Percentiles rank a stretch among this genome's conserved stretches.
These are phyloP conservation scores for Phyllotis vaccarum DNA, from an alignment of 2,797 vertebrate genomes.

Conservation along the genomic window DNA sequence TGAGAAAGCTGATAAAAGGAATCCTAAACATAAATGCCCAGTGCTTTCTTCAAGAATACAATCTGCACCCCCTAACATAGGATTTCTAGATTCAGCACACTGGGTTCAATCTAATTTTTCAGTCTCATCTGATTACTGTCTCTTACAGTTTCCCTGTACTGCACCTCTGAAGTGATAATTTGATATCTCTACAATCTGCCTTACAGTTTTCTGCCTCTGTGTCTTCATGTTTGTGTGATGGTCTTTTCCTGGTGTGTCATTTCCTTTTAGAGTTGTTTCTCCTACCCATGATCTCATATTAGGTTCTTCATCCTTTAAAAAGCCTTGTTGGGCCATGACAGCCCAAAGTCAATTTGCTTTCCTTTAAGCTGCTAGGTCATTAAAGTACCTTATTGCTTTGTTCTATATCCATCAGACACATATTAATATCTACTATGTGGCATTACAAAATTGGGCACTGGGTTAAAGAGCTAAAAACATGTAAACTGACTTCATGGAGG, in stretches of 20 bases:
- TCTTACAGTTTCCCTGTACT: not conserved
- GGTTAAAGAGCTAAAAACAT: not conserved
- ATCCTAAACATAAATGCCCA: not conserved
- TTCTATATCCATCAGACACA: not conserved
- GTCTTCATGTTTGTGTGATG: not conserved
- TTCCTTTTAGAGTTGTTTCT: not conserved
- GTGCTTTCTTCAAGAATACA: slow-evolving; percentile 27
- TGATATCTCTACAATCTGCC: not conserved
- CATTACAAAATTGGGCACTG: not conserved
- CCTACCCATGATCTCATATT: not conserved
- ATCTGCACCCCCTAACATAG: not conserved
- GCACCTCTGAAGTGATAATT: not conserved
- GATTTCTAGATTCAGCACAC: not conserved
- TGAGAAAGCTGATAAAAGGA: not conserved
- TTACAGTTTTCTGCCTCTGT: not conserved
- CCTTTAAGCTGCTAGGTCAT: not conserved
- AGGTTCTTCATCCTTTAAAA: not conserved
- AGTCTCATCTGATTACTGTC: not conserved
- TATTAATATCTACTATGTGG: not conserved
- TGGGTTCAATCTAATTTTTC: not conserved
- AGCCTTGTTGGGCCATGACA: not conserved
- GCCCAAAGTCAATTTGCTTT: not conserved
- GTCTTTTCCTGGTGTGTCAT: not conserved
- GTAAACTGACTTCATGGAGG: not conserved
- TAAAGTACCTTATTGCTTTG: not conserved